phyloP scores from a whole-genome alignment of 2,113 vertebrate genomes.

The Sardina pilchardus region DNA sequence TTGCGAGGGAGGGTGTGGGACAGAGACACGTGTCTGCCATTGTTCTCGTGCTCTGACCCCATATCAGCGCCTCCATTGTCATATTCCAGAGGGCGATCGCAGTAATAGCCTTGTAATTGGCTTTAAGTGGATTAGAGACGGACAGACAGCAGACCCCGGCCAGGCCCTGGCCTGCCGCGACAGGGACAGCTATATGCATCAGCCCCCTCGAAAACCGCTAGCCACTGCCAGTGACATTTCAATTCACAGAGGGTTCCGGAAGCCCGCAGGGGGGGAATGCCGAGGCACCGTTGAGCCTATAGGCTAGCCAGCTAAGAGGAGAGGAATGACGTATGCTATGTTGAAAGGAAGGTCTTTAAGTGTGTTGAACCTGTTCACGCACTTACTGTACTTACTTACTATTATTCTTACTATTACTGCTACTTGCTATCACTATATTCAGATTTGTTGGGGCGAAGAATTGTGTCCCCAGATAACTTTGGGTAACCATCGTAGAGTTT shows the following conservation, averaged over 20 bases:
- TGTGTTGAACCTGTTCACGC: not conserved
- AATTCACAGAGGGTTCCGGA: not conserved
- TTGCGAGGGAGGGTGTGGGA: not conserved
- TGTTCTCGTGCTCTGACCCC: conserved; percentile 41
- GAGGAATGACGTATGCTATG: not conserved
- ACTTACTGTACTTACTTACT: too few relatives aligned
- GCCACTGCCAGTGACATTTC: not conserved
- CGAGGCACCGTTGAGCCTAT: not conserved
- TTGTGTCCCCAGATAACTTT: not conserved
- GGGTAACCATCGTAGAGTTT: not conserved
- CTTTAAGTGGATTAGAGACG: conserved; percentile 68
- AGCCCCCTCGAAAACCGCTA: not conserved
- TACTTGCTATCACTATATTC: not conserved
- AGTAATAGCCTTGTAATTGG: conserved; percentile 73
- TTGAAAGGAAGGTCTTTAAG: not conserved
- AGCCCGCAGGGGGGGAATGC: not conserved
- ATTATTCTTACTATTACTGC: too few relatives aligned
- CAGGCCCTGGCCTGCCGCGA: not conserved
- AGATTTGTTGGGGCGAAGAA: not conserved
- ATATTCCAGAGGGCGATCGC: conserved; percentile 66
- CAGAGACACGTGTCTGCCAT: conserved; percentile 35
- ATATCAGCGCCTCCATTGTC: conserved; percentile 54
- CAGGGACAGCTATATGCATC: not conserved
- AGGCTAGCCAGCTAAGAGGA: not conserved
- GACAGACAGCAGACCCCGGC: conserved; percentile 44